Base-by-base conservation (phyloP, 1,140 invertebrate species). In the Microplitis demolitor region DNA sequence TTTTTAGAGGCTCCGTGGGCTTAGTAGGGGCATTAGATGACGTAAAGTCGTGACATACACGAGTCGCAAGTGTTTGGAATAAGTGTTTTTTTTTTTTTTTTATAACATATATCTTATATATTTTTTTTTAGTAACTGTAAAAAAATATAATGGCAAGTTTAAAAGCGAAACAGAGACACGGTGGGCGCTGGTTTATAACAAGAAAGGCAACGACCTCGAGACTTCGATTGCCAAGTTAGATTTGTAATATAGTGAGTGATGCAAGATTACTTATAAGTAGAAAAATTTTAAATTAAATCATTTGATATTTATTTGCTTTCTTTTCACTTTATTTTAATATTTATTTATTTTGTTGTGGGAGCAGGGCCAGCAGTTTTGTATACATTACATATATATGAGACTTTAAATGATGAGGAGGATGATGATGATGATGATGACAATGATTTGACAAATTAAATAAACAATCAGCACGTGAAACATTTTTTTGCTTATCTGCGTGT, bases 151-250 rank as follows among this genome's bases (percentile, higher is more conserved):
- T 77, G 69, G 69, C 68, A 56, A 71, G 67, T 63, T 51, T 53
- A 64, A 73, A 35, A 68, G 54, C 66, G 53, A 54, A 53, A 53
- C 37, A 58, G 68, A 61, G 54, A 54, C 35, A 50, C 60, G 72
- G 78, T 82, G 78, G 73, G 74, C 80, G 79, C 78, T 73, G 75
- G 72, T 78, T 79, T 71, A 72, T 74, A 76, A 77, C 78, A 78
- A 78, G 79, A 80, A 82, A 85, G 83, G 78, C 83, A 85, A 84
- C 78, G 83, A 85, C 80, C 82, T 85, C 83, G 79, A 79, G 45
- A 79, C 74, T 72, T 73, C 69, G 77, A 84, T 85, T 84, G 82
- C 74, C 77, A 64, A 74, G 13, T 56, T 24, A 13, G 50, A 58
- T 39, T 35, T 54, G 31, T 54, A 54, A 53, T 14, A 16, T 37